These are phyloP conservation scores for Calidris pygmaea DNA, from an alignment of 2,113 vertebrate genomes.

Conservation along the genomic window DNA sequence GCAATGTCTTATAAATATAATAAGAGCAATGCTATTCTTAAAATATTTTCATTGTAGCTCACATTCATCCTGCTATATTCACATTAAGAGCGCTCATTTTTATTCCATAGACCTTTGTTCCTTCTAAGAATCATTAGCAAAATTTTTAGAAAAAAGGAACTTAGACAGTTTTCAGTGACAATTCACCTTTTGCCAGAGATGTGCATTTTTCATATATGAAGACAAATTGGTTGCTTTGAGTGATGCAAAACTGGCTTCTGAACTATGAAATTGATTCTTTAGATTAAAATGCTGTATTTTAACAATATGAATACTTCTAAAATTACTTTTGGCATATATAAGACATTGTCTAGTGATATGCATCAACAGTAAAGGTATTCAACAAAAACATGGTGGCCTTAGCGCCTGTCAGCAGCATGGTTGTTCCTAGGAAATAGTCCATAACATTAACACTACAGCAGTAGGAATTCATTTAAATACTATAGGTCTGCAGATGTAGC, in stretches of 20 bases:
- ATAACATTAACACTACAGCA: neutral
- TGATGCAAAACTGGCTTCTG: neutral
- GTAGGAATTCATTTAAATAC: neutral
- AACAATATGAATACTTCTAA: neutral
- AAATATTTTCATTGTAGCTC: neutral
- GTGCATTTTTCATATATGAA: neutral
- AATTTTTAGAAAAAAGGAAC: neutral
- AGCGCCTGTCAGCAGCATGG: neutral
- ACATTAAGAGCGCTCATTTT: neutral
- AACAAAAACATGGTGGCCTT: neutral
- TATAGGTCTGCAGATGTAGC: neutral
- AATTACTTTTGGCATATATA: slow-evolving; percentile 16
- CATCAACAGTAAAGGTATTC: slow-evolving; percentile 38
- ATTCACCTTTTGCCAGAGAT: neutral
- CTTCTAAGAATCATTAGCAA: neutral
- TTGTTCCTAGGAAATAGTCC: neutral
- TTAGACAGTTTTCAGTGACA: neutral
- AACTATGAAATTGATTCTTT: neutral
- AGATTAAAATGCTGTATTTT: neutral
- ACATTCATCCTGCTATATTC: neutral
- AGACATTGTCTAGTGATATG: neutral
- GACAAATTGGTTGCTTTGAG: neutral
- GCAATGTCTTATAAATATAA: neutral
- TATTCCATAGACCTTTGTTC: neutral
- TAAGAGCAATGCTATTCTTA: neutral